These are phyloP conservation scores for Caenorhabditis panamensis DNA, from an alignment of 2,888 invertebrate genomes.

Conservation along the genomic window DNA sequence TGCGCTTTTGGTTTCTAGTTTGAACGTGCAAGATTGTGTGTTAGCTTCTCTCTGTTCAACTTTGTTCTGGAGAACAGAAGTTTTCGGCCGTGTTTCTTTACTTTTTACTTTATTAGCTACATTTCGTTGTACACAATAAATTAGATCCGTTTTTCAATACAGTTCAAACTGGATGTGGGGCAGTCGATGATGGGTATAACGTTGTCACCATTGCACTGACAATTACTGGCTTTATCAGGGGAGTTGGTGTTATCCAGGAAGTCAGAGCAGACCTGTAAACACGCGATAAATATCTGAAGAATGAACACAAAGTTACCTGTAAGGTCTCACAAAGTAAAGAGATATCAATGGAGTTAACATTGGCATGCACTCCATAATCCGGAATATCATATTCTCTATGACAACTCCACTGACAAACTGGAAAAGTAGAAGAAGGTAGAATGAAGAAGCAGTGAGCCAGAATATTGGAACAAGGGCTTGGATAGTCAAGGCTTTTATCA, in stretches of 20 bases:
- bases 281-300: background rate
- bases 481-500: slow-evolving; percentile 46
- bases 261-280: slow-evolving; percentile 21
- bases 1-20: too few relatives aligned
- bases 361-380: slow-evolving; percentile 56
- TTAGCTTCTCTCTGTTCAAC: too few relatives aligned
- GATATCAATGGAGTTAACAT: slow-evolving; percentile 59
- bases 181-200: background rate
- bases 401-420: slow-evolving; percentile 31
- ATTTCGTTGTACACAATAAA: background rate
- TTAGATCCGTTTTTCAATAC: background rate
- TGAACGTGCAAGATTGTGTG: too few relatives aligned
- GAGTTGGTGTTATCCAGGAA: slow-evolving; percentile 13
- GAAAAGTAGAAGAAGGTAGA: slow-evolving; percentile 30
- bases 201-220: slow-evolving; percentile 17
- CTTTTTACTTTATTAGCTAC: too few relatives aligned
- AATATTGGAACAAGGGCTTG: slow-evolving; percentile 42
- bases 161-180: background rate
- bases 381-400: slow-evolving; percentile 37
- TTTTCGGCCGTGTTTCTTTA: too few relatives aligned
- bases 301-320: slow-evolving; percentile 21
- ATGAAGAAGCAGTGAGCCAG: slow-evolving; percentile 34
- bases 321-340: slow-evolving; percentile 57
- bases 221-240: slow-evolving; percentile 29
- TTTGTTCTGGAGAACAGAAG: too few relatives aligned